phyloP scores from a whole-genome alignment of 1,140 invertebrate species.

The Apis florea region DNA sequence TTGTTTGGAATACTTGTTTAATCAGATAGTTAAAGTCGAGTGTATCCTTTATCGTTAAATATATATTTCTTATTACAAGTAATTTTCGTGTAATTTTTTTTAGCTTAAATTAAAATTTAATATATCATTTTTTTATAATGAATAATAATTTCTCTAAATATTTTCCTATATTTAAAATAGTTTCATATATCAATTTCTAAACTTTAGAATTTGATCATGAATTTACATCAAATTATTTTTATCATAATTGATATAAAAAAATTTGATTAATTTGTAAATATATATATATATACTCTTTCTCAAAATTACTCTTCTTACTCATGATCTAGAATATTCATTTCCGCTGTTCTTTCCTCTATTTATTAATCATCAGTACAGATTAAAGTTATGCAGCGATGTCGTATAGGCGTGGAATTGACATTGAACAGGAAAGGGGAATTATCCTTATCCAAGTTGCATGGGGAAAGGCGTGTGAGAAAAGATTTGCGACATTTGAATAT shows the following conservation, averaged over 20 bases:
- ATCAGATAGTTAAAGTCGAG: neutral
- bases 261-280: neutral
- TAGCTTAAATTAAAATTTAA: no score
- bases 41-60: neutral
- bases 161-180: neutral
- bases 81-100: neutral
- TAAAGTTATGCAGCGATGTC: constrained; percentile 9
- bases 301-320: neutral
- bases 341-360: neutral
- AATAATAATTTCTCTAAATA: no score
- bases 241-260: neutral
- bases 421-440: constrained; percentile 6
- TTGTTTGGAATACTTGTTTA: neutral
- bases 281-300: neutral
- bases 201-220: neutral
- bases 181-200: neutral
- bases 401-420: constrained; percentile 33
- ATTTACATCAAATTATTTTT: neutral
- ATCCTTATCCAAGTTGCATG: neutral
- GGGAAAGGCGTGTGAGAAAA: constrained; percentile 8
- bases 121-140: neutral
- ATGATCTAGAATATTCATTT: neutral
- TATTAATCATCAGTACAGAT: neutral
- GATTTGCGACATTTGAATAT: constrained; percentile 1
- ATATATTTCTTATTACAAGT: neutral